These are phyloP conservation scores for Dicerorhinus sumatrensis DNA, from an alignment of 2,113 vertebrate species.

Conservation along the genomic window DNA sequence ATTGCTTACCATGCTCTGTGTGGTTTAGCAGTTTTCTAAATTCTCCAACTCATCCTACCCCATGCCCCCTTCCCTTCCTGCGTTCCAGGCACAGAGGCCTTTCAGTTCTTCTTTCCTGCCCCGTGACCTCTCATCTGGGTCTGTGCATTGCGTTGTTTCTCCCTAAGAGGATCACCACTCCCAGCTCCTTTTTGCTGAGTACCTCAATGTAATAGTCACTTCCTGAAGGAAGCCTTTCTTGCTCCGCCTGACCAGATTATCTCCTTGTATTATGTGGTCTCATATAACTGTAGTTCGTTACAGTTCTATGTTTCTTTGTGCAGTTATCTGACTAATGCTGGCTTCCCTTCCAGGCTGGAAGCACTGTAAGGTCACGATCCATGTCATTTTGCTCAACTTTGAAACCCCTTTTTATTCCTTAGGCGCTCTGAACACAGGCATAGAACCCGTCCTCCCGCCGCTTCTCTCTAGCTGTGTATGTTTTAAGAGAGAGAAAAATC, in stretches of 20 bases:
- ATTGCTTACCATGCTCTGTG: not conserved
- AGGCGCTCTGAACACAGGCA: not conserved
- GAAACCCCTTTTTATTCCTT: not conserved
- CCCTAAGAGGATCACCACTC: not conserved
- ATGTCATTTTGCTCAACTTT: not conserved
- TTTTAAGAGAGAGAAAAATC: not conserved
- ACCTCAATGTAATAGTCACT: not conserved
- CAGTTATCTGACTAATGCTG: not conserved
- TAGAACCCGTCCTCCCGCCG: not conserved
- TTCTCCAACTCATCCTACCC: rapidly evolving
- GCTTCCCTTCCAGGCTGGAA: not conserved
- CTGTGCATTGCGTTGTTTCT: not conserved
- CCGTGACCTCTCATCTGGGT: not conserved
- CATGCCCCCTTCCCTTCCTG: not conserved
- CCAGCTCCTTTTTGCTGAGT: not conserved
- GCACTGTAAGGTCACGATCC: not conserved
- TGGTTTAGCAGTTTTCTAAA: not conserved
- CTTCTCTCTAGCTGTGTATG: not conserved
- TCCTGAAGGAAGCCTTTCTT: not conserved
- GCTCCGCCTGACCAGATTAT: not conserved
- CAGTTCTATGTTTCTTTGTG: not conserved
- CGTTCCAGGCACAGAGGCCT: not conserved
- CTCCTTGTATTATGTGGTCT: not conserved
- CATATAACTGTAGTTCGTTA: not conserved
- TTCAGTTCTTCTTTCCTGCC: not conserved